Evolutionary conservation across 2,113 vertebrate genomes (phyloP).

Genomic region (Hucho hucho): DNA sequence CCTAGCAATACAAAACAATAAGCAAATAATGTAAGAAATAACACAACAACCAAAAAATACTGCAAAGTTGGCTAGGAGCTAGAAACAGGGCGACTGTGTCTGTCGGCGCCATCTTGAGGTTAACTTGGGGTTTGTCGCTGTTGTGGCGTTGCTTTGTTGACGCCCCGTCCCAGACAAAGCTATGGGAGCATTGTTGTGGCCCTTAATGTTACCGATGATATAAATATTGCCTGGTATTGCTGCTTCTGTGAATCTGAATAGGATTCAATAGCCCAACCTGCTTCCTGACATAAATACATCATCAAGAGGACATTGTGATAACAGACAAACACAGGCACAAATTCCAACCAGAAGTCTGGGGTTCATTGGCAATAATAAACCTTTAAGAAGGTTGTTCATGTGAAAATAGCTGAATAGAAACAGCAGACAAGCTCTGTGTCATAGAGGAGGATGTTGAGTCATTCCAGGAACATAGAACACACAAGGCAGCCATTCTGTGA

Average conservation of each 20-base stretch:
- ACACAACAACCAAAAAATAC: too few species aligned
- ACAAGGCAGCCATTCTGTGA: slow-evolving; percentile 3
- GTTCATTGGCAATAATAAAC: slow-evolving; percentile 29
- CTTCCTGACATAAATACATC: slow-evolving; percentile 76
- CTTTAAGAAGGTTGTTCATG: slow-evolving; percentile 17
- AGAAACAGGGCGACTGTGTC: too few species aligned
- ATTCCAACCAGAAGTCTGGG: slow-evolving; percentile 19
- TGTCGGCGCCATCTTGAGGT: neutral
- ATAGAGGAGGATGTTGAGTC: slow-evolving; percentile 42
- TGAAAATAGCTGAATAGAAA: slow-evolving; percentile 24
- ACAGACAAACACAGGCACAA: slow-evolving; percentile 23
- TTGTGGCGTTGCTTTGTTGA: slow-evolving; percentile 57
- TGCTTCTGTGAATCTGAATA: slow-evolving; percentile 67
- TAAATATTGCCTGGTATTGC: slow-evolving; percentile 67
- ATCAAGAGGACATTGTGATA: slow-evolving; percentile 58
- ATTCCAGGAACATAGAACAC: slow-evolving; percentile 27
- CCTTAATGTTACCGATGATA: slow-evolving; percentile 73
- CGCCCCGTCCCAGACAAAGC: slow-evolving; percentile 33
- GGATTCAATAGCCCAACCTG: slow-evolving; percentile 44
- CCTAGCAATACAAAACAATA: too few species aligned
- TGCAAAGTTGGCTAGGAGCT: too few species aligned
- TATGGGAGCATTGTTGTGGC: slow-evolving; percentile 60
- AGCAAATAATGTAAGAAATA: too few species aligned
- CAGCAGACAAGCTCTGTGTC: slow-evolving; percentile 7
- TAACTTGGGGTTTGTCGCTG: slow-evolving; percentile 26